Evolutionary conservation across 92 coral and sea anemone species (phyloP).

Genomic region (Palythoa grandiflora): DNA sequence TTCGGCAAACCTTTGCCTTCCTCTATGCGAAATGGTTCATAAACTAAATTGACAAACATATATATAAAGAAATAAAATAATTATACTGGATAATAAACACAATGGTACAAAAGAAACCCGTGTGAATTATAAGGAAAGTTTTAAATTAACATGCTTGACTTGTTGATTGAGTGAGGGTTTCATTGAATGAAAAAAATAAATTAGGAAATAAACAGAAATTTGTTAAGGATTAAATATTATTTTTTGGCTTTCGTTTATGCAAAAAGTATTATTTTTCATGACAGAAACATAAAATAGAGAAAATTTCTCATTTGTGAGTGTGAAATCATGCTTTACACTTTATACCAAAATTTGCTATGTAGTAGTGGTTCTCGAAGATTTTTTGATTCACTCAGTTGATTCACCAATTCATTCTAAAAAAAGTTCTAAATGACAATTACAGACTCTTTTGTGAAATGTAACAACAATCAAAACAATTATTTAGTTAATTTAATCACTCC

Average conservation of each 20-base stretch:
- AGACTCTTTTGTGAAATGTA: slow-evolving; percentile 40
- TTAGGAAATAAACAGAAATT: slow-evolving; percentile 48
- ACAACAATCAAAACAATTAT: slow-evolving; percentile 14
- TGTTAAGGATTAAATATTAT: slow-evolving; percentile 41
- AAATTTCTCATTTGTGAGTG: slow-evolving; percentile 38
- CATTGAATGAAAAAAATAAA: too few relatives aligned
- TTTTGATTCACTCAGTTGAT: slow-evolving; percentile 48
- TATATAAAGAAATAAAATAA: too few relatives aligned
- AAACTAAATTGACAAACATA: too few relatives aligned
- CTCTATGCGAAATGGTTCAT: too few relatives aligned
- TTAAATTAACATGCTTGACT: too few relatives aligned
- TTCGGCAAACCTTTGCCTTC: too few relatives aligned
- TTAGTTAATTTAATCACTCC: not conserved
- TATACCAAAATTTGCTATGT: slow-evolving; percentile 42
- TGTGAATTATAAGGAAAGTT: too few relatives aligned
- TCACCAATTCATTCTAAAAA: not conserved
- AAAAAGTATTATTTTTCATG: slow-evolving; percentile 46
- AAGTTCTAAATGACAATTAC: slow-evolving; percentile 40
- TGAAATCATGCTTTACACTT: slow-evolving; percentile 38
- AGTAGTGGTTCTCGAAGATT: slow-evolving; percentile 50
- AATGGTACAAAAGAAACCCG: too few relatives aligned
- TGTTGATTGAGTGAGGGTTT: too few relatives aligned
- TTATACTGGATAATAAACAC: too few relatives aligned
- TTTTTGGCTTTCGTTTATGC: slow-evolving; percentile 41
- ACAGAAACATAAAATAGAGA: slow-evolving; percentile 32